Evolutionary conservation across 2,797 vertebrate genomes (phyloP).

Genomic region (Onychomys arenicola): DNA sequence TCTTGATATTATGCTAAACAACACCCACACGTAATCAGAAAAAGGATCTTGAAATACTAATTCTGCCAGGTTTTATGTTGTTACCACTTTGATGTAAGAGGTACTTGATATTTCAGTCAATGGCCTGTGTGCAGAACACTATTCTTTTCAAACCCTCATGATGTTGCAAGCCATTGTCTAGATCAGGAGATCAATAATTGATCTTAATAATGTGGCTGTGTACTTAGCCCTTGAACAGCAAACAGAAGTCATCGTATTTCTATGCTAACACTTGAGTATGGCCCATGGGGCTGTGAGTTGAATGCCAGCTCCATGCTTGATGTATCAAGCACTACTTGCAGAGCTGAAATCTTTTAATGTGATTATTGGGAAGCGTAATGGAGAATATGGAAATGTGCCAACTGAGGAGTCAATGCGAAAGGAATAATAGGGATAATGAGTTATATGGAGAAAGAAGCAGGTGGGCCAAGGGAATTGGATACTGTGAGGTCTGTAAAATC

Average conservation of each 20-base stretch:
- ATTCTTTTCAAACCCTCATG: constrained; percentile 36
- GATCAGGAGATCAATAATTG: constrained; percentile 47
- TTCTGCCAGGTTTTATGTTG: constrained; percentile 38
- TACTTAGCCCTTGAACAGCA: constrained; percentile 3
- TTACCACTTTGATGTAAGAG: constrained; percentile 47
- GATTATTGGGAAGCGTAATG: constrained; percentile 77
- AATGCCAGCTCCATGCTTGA: constrained; percentile 47
- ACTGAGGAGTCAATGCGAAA: constrained; percentile 49
- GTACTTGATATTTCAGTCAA: constrained; percentile 73
- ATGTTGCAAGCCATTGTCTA: constrained; percentile 53
- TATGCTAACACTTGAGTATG: constrained; percentile 30
- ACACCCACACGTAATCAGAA: background rate
- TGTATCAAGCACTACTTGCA: constrained; percentile 63
- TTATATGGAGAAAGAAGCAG: constrained; percentile 21
- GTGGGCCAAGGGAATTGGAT: constrained; percentile 36
- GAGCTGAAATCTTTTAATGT: constrained; percentile 71
- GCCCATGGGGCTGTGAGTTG: background rate
- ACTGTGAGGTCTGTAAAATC: constrained; percentile 38
- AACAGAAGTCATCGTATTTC: constrained; percentile 11
- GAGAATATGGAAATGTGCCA: constrained; percentile 70
- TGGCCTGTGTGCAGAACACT: background rate
- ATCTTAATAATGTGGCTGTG: constrained; percentile 24
- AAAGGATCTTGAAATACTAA: background rate
- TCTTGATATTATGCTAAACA: constrained; percentile 2
- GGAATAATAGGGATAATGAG: constrained; percentile 54